phyloP scores from a whole-genome alignment of 30 jellyfish, hydroid and myxozoan species.

The Aurelia aurita complex sp. Pacific region DNA sequence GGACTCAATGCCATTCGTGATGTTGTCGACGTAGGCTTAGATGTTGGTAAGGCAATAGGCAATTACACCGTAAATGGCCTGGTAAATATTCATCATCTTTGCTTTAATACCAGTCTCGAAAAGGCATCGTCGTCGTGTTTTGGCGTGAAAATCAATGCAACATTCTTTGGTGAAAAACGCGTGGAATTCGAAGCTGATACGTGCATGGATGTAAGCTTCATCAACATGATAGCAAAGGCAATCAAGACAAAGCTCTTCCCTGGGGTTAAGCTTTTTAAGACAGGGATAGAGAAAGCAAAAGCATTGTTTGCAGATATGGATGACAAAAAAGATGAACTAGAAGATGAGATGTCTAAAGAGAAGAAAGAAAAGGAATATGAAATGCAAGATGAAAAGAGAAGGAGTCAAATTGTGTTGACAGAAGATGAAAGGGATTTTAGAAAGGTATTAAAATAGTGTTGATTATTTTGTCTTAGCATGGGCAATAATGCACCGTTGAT shows the following conservation, averaged over 20 bases:
- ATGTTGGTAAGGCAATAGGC: conserved; percentile 38
- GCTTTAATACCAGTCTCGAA: conserved; percentile 86
- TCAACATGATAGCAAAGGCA: conserved; percentile 51
- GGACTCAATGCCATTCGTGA: conserved; percentile 60
- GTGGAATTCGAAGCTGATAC: conserved; percentile 55
- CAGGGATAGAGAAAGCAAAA: conserved; percentile 68
- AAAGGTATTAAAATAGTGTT: neutral
- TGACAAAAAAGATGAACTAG: conserved; percentile 46
- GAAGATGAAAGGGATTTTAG: conserved; percentile 15
- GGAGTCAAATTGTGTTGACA: conserved; percentile 12
- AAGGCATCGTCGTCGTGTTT: conserved; percentile 79
- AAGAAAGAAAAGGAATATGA: conserved; percentile 33
- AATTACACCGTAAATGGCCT: conserved; percentile 40
- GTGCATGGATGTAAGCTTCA: conserved; percentile 80
- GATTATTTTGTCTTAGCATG: too few relatives aligned
- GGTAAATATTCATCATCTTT: conserved; percentile 64
- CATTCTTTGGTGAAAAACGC: conserved; percentile 57
- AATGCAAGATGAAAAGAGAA: conserved; percentile 58
- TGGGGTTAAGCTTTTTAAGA: conserved; percentile 52
- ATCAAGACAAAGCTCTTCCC: conserved; percentile 74
- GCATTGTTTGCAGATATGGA: conserved; percentile 59
- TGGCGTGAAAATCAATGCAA: conserved; percentile 62
- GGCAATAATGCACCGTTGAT: too few relatives aligned
- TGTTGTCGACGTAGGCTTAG: conserved; percentile 71
- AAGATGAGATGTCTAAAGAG: conserved; percentile 60